Conservation (phyloP, 35 echinoderm and acorn worm genomes). For the Stichopus chloronotus region DNA sequence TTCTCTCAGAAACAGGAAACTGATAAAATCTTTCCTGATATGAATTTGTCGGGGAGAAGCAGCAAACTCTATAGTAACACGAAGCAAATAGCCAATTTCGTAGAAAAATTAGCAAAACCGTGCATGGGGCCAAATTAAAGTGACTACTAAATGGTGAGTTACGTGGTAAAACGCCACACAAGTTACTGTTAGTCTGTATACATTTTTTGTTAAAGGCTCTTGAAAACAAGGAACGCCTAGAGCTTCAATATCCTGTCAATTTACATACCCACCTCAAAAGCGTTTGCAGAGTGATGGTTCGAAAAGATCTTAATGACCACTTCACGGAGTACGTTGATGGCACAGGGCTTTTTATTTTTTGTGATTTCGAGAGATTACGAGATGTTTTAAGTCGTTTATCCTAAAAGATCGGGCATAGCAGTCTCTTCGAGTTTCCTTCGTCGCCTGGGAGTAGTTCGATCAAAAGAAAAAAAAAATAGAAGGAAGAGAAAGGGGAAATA, state of each 20-base stretch:
- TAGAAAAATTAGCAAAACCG: neutral
- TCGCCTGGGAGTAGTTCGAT: neutral
- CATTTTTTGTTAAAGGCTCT: neutral
- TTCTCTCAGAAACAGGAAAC: neutral
- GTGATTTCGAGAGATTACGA: neutral
- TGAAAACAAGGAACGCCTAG: slow-evolving; percentile 27
- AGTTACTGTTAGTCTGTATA: neutral
- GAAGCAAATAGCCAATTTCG: neutral
- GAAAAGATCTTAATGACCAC: slow-evolving; percentile 41
- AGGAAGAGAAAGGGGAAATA: neutral
- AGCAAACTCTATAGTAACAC: neutral
- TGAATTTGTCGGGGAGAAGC: neutral
- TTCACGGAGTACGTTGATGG: slow-evolving; percentile 13
- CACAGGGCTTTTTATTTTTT: slow-evolving; percentile 24
- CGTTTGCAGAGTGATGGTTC: slow-evolving; percentile 13
- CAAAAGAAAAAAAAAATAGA: neutral
- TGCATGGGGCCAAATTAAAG: neutral
- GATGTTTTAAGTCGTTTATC: slow-evolving; percentile 35
- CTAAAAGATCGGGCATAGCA: neutral
- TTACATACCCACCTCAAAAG: slow-evolving; percentile 26
- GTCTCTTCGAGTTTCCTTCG: neutral
- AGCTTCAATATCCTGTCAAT: slow-evolving; percentile 46
- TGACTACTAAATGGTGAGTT: neutral
- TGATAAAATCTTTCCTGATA: neutral
- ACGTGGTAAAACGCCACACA: neutral